phyloP scores from a whole-genome alignment of 2,113 vertebrate genomes.

The Notiomystis cincta region DNA sequence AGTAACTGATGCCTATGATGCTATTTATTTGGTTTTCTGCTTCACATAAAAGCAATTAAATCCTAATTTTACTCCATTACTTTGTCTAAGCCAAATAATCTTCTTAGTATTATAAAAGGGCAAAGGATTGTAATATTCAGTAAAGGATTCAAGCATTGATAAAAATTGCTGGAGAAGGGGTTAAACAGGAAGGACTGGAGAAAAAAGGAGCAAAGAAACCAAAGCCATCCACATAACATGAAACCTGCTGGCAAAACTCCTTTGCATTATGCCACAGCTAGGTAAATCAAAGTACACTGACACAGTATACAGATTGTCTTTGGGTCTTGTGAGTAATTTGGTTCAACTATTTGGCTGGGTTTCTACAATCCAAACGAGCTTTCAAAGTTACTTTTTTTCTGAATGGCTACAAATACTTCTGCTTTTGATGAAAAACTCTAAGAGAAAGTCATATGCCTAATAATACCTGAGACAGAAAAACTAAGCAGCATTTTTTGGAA shows the following conservation, averaged over 20 bases:
- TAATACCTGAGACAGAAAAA: neutral
- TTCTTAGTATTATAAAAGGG: neutral
- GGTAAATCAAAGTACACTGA: neutral
- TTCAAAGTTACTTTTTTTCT: neutral
- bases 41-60: neutral
- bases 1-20: neutral
- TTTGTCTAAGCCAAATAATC: neutral
- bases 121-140: neutral
- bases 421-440: neutral
- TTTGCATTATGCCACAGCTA: neutral
- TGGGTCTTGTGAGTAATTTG: neutral
- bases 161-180: accelerated
- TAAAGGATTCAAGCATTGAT: neutral
- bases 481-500: neutral
- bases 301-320: neutral
- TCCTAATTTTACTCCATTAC: neutral
- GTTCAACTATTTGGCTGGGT: neutral
- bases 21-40: neutral
- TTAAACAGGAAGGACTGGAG: neutral
- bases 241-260: neutral
- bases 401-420: neutral
- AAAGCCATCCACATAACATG: neutral
- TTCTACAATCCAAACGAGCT: neutral
- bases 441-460: neutral
- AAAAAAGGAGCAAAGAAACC: neutral